A percentile compares a stretch with the other conserved stretches of the same genome.
Evolutionary conservation across 2,797 vertebrate species (phyloP).

Genomic region (Crypturellus tataupa): DNA sequence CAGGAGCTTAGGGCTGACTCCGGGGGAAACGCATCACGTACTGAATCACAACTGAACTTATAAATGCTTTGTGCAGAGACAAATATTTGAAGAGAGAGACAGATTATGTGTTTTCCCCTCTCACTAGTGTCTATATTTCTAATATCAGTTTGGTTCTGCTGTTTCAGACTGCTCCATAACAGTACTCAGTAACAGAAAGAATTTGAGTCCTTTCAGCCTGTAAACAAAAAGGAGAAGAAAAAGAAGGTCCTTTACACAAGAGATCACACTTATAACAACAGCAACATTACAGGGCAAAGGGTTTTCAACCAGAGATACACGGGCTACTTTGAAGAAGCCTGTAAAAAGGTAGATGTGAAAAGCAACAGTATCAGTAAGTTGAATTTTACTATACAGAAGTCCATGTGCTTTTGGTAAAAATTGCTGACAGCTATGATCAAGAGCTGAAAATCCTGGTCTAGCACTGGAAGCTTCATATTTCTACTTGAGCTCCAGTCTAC

Average conservation of each 20-base stretch:
- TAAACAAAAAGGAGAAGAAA: neutral
- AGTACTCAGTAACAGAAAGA: neutral
- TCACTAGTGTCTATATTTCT: neutral
- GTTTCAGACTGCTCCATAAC: neutral
- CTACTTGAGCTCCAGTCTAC: neutral
- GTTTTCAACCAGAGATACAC: neutral
- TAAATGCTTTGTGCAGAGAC: neutral
- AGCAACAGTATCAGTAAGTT: too few relatives aligned
- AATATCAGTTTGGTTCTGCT: neutral
- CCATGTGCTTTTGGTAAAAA: neutral
- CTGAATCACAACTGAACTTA: neutral
- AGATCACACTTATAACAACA: accelerated
- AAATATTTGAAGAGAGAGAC: neutral
- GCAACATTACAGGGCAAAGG: neutral
- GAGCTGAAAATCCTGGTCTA: neutral
- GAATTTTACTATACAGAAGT: too few relatives aligned
- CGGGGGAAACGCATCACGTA: neutral
- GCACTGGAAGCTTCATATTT: neutral
- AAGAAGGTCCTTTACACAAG: neutral
- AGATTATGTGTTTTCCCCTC: neutral
- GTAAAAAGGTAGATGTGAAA: too few relatives aligned
- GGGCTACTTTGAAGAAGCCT: too few relatives aligned
- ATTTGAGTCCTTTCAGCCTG: neutral
- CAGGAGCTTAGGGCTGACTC: neutral
- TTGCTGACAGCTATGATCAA: neutral